Percentiles rank a stretch among this genome's conserved stretches.
These are phyloP conservation scores for Drosophila navojoa DNA, from an alignment of 1,140 invertebrate species.

Conservation along the genomic window DNA sequence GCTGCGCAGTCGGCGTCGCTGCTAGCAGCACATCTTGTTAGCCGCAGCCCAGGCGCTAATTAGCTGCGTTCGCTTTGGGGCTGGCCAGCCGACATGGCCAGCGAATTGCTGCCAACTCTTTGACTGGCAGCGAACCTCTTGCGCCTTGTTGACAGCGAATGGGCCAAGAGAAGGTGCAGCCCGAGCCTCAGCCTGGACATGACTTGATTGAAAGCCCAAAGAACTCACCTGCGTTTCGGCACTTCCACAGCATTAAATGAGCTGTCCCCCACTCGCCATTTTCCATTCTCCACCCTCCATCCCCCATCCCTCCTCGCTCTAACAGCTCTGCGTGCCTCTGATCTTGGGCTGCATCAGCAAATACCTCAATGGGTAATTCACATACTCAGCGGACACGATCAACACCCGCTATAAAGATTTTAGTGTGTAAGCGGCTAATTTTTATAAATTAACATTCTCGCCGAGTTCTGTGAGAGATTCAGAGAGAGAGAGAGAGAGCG, in stretches of 20 bases:
- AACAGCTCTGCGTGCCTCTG: constrained; percentile 3
- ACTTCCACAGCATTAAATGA: constrained; percentile 18
- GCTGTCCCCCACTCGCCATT: neutral
- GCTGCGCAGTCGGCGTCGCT: constrained; percentile 6
- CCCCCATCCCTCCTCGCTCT: neutral
- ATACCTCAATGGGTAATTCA: constrained; percentile 12
- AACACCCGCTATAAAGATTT: constrained; percentile 18
- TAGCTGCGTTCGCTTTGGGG: constrained; percentile 65
- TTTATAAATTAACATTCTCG: neutral
- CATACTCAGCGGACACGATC: constrained; percentile 17
- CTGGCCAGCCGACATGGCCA: constrained; percentile 30
- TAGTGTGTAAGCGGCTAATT: too few relatives aligned
- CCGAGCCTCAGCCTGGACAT: neutral
- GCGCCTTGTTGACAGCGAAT: constrained; percentile 26
- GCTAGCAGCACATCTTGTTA: constrained; percentile 33
- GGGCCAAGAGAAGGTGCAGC: neutral
- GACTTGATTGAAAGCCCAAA: constrained; percentile 10
- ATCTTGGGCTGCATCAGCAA: constrained; percentile 17
- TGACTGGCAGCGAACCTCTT: constrained; percentile 4
- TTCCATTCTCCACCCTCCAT: too few relatives aligned
- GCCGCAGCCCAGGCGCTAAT: constrained; percentile 64
- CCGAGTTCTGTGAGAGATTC: neutral
- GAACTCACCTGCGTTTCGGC: constrained; percentile 36
- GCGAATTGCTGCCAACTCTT: constrained; percentile 27
- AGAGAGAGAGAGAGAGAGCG: neutral